These are phyloP conservation scores for Pheosia gnoma DNA, from an alignment of 2,888 invertebrate species.

Conservation along the genomic window DNA sequence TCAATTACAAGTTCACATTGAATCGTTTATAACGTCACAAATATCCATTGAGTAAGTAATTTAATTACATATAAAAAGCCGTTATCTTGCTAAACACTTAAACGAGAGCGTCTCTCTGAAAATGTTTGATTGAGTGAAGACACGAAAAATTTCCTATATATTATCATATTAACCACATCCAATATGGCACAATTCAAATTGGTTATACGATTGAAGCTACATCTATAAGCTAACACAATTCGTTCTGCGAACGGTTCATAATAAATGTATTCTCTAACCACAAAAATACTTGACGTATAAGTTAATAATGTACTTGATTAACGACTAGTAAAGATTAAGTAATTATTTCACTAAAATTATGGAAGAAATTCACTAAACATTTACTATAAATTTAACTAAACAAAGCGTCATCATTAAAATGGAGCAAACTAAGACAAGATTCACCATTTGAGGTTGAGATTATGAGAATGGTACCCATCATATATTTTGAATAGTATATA, in stretches of 20 bases:
- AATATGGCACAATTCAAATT: slow-evolving; percentile 27
- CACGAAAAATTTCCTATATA: slow-evolving; percentile 26
- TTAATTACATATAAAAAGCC: slow-evolving; percentile 51
- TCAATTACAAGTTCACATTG: slow-evolving; percentile 35
- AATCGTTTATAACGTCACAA: slow-evolving; percentile 62
- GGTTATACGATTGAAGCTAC: slow-evolving; percentile 37
- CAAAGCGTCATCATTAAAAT: slow-evolving; percentile 21
- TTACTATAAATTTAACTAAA: slow-evolving; percentile 44
- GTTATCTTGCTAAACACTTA: slow-evolving; percentile 36
- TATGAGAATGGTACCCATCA: background rate
- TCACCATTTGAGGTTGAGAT: too few relatives aligned
- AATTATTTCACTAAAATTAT: slow-evolving; percentile 40
- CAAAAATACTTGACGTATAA: slow-evolving; percentile 29
- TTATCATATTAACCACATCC: slow-evolving; percentile 1
- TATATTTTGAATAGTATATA: slow-evolving; percentile 6
- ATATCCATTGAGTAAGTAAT: slow-evolving; percentile 47
- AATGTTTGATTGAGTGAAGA: slow-evolving; percentile 25
- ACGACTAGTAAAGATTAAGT: slow-evolving; percentile 51
- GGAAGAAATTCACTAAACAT: slow-evolving; percentile 45
- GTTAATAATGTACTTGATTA: slow-evolving; percentile 44
- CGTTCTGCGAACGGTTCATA: slow-evolving; percentile 39
- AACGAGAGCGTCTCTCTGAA: slow-evolving; percentile 41
- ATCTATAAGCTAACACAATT: slow-evolving; percentile 35
- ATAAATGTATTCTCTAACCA: slow-evolving; percentile 28
- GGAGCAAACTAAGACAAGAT: slow-evolving; percentile 16